Conservation (phyloP, 2,888 invertebrate species). For the Nasonia oneida region DNA sequence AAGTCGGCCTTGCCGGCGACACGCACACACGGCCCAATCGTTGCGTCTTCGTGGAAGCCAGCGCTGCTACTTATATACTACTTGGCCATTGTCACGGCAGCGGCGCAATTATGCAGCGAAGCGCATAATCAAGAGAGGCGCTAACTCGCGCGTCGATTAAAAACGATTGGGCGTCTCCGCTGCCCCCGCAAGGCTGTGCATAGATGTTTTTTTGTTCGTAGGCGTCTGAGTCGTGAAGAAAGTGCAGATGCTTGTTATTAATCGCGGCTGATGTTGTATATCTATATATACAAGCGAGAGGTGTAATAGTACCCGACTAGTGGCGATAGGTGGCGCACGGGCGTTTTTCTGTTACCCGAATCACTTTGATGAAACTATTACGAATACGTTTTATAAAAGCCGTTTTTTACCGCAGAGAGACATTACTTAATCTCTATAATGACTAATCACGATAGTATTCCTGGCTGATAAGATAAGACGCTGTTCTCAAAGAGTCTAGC, state of each 20-base stretch:
- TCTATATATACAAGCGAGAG: too few species aligned
- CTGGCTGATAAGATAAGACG: neutral
- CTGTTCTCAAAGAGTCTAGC: neutral
- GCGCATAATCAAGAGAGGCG: conserved; percentile 18
- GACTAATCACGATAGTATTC: neutral
- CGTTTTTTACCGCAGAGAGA: neutral
- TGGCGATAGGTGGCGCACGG: too few species aligned
- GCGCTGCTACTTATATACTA: neutral
- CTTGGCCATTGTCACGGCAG: conserved; percentile 1
- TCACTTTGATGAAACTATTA: too few species aligned
- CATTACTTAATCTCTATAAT: neutral
- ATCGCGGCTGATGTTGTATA: too few species aligned
- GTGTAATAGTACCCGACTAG: too few species aligned
- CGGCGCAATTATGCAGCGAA: neutral
- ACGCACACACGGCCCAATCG: neutral
- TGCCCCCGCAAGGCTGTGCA: neutral
- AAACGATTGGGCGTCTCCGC: conserved; percentile 36
- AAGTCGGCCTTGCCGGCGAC: conserved; percentile 38
- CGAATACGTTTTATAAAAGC: neutral
- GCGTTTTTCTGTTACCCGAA: too few species aligned
- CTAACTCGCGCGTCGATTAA: conserved; percentile 47
- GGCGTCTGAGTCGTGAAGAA: neutral
- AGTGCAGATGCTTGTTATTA: neutral
- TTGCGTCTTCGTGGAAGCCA: conserved; percentile 22
- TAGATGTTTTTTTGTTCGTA: neutral